These are phyloP conservation scores for Raja brachyura DNA, from an alignment of 2,113 vertebrate species.

Conservation along the genomic window DNA sequence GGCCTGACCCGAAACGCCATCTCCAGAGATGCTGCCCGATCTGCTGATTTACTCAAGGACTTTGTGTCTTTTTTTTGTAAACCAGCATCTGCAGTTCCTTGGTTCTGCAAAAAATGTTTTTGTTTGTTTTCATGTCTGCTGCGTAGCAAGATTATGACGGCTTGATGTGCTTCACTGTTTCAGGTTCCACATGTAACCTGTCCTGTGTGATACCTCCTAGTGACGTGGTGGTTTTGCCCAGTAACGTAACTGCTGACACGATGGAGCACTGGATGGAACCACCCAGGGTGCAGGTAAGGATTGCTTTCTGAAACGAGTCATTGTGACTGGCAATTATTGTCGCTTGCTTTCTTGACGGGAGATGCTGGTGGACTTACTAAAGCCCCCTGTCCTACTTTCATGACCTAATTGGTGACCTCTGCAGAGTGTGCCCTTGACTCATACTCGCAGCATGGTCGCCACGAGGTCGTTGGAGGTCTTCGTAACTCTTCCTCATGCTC, in stretches of 20 bases:
- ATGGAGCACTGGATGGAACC: conserved; percentile 82
- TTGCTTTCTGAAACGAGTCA: neutral
- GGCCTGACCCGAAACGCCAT: no score
- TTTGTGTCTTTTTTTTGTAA: no score
- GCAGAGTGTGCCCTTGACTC: no score
- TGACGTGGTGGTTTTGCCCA: conserved; percentile 75
- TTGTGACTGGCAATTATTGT: neutral
- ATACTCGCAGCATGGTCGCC: no score
- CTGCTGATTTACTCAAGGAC: no score
- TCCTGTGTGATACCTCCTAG: conserved; percentile 71
- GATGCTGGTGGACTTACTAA: neutral
- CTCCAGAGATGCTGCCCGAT: no score
- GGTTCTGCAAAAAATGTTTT: neutral
- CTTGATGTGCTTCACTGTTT: neutral
- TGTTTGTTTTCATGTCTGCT: neutral
- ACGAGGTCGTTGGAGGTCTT: no score
- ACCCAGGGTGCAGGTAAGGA: conserved; percentile 71
- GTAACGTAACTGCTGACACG: conserved; percentile 65
- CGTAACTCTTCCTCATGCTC: no score
- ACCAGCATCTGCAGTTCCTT: no score
- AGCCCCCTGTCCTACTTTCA: no score
- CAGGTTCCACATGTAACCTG: conserved; percentile 76
- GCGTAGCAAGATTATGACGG: neutral
- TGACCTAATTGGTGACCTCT: no score
- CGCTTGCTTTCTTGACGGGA: neutral